These are phyloP conservation scores for Dinothrombium tinctorium DNA, from an alignment of 1,140 invertebrate species.

Conservation along the genomic window DNA sequence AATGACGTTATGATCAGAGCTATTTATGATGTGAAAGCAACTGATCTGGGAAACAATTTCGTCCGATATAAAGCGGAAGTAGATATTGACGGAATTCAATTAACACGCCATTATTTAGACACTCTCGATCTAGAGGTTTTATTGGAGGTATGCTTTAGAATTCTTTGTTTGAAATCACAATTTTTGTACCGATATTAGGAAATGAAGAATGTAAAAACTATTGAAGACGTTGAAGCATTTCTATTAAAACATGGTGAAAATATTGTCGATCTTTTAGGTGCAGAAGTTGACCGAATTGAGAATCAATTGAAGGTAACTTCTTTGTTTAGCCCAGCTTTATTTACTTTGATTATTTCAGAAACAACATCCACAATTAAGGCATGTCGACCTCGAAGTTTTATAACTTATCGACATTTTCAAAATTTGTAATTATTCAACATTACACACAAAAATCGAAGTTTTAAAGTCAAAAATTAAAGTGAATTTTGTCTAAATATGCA, in stretches of 20 bases:
- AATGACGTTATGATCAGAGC: constrained; percentile 87
- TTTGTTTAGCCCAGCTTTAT: constrained; percentile 2
- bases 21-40: constrained; percentile 94
- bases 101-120: constrained; percentile 73
- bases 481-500: too few species aligned
- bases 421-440: too few species aligned
- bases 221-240: constrained; percentile 75
- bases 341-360: constrained; percentile 34
- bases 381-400: constrained; percentile 78
- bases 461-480: too few species aligned
- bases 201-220: constrained; percentile 51
- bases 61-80: constrained; percentile 94
- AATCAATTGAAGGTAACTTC: constrained; percentile 56
- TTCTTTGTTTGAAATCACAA: too few species aligned
- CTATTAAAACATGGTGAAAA: constrained; percentile 86
- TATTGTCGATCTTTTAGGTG: constrained; percentile 87
- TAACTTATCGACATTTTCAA: constrained; percentile 27
- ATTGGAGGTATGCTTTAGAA: constrained; percentile 58
- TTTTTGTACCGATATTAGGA: constrained; percentile 52
- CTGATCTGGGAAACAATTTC: constrained; percentile 55
- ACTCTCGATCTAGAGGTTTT: constrained; percentile 63
- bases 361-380: constrained; percentile 71
- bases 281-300: constrained; percentile 94
- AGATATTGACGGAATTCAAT: constrained; percentile 85
- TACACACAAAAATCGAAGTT: too few species aligned